phyloP scores from a whole-genome alignment of 1,140 invertebrate species.

The Cotesia vestalis region DNA sequence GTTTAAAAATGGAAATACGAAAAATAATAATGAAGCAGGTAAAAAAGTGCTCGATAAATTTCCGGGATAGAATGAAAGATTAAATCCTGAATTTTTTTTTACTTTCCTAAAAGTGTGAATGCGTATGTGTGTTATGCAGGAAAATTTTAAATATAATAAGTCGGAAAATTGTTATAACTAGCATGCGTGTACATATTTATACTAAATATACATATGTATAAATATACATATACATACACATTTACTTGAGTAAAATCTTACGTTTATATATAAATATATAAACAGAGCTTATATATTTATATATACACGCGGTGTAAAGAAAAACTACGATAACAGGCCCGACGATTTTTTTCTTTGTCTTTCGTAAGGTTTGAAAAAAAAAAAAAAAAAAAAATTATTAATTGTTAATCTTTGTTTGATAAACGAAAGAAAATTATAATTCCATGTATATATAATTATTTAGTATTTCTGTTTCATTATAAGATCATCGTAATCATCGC shows the following conservation, averaged over 20 bases:
- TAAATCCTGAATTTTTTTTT: slow-evolving; percentile 9
- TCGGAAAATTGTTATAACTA: slow-evolving; percentile 34
- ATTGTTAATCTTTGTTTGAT: no score
- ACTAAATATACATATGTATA: slow-evolving; percentile 28
- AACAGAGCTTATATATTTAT: no score
- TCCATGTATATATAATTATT: no score
- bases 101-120: neutral
- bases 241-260: slow-evolving; percentile 20
- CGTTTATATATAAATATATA: neutral
- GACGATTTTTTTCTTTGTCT: slow-evolving; percentile 13
- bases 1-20: neutral
- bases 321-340: slow-evolving; percentile 8
- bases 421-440: no score
- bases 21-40: neutral
- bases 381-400: neutral
- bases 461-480: no score
- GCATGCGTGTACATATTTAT: slow-evolving; percentile 38
- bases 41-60: neutral
- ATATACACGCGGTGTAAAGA: slow-evolving; percentile 12
- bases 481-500: neutral
- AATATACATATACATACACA: slow-evolving; percentile 32
- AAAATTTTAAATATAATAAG: slow-evolving; percentile 15
- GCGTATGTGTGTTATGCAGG: slow-evolving; percentile 5
- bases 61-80: neutral
- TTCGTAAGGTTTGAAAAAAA: neutral